Conservation (phyloP, 2,888 invertebrate species). For the Mystacides longicornis region DNA sequence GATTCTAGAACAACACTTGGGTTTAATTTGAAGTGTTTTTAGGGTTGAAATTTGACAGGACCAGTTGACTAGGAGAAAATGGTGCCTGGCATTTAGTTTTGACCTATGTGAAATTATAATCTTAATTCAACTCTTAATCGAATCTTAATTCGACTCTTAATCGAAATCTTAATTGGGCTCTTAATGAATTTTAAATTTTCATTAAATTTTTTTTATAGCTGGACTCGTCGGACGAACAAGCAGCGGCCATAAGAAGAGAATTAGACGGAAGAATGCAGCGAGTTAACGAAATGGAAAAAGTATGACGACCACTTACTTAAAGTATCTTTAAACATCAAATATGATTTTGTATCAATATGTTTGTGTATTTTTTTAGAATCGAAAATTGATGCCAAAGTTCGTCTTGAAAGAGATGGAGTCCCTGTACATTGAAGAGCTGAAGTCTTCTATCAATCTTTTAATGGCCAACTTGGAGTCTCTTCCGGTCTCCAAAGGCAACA, state of each 20-base stretch:
- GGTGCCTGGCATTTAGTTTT: too few species aligned
- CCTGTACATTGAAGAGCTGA: slow-evolving; percentile 96
- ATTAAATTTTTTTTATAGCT: slow-evolving; percentile 52
- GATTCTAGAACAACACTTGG: too few species aligned
- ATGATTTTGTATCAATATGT: too few species aligned
- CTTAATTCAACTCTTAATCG: too few species aligned
- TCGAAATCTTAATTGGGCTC: too few species aligned
- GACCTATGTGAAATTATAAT: too few species aligned
- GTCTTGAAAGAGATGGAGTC: slow-evolving; percentile 99
- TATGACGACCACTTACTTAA: slow-evolving; percentile 34
- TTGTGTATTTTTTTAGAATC: slow-evolving; percentile 68
- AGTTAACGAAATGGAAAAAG: slow-evolving; percentile 96
- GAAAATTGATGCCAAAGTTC: slow-evolving; percentile 97
- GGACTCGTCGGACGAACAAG: slow-evolving; percentile 99
- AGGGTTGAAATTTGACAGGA: too few species aligned
- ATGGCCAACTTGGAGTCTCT: slow-evolving; percentile 99
- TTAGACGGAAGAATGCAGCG: slow-evolving; percentile 96
- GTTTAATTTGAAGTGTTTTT: too few species aligned
- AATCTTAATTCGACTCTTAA: too few species aligned
- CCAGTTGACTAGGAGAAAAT: too few species aligned
- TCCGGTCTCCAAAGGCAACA: slow-evolving; percentile 96
- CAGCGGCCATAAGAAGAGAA: slow-evolving; percentile 97
- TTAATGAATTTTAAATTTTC: too few species aligned
- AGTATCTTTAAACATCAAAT: background rate
- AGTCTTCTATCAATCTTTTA: slow-evolving; percentile 93